A percentile compares a stretch with the other conserved stretches of the same genome.
phyloP scores from a whole-genome alignment of 2,113 vertebrate genomes.

The Etia nguti region DNA sequence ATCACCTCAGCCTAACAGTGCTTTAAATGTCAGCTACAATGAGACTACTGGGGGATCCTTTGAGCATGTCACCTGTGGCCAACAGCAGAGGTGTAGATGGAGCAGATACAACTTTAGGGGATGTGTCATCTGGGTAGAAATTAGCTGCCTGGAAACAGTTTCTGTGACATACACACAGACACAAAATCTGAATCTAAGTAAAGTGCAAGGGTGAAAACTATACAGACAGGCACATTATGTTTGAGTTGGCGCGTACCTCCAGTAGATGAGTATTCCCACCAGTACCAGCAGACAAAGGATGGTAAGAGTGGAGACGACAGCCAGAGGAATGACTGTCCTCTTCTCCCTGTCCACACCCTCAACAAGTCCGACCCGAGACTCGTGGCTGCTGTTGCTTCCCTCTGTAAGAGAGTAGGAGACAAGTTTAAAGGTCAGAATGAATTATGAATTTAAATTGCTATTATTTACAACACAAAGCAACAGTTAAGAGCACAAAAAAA shows the following conservation, averaged over 20 bases:
- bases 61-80: conserved; percentile 79
- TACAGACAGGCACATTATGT: neutral
- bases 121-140: conserved; percentile 93
- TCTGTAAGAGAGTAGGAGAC: conserved; percentile 72
- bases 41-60: neutral
- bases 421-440: neutral
- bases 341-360: conserved; percentile 84
- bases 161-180: conserved; percentile 59
- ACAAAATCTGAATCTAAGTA: neutral
- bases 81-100: conserved; percentile 87
- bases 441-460: neutral
- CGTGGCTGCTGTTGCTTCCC: conserved; percentile 98
- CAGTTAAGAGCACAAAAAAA: neutral
- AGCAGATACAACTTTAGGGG: conserved; percentile 84
- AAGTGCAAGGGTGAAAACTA: neutral
- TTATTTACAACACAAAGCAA: neutral
- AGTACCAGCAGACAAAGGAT: conserved; percentile 94
- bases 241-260: conserved; percentile 82
- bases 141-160: conserved; percentile 95
- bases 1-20: neutral
- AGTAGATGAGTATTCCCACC: conserved; percentile 97
- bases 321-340: conserved; percentile 90
- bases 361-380: conserved; percentile 90
- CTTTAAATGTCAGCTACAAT: rapidly evolving
- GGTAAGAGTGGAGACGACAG: conserved; percentile 93